Conservation (phyloP, 1,140 invertebrate species). For the Oryzaephilus surinamensis region DNA sequence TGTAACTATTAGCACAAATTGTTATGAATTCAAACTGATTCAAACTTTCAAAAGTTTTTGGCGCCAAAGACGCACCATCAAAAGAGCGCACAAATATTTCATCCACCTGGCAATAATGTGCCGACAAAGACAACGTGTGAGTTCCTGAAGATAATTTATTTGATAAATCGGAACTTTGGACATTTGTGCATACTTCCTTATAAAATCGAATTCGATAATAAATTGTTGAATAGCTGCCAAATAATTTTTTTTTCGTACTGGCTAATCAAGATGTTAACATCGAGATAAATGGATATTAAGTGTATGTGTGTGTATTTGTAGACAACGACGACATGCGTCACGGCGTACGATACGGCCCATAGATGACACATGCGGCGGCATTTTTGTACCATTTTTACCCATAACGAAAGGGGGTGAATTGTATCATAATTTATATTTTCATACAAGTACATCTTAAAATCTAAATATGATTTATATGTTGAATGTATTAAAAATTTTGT, state of each 20-base stretch:
- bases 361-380: slow-evolving; percentile 29
- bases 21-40: no score
- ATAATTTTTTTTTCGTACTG: no score
- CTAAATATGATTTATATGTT: slow-evolving; percentile 3
- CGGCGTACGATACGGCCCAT: slow-evolving; percentile 29
- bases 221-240: background rate
- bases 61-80: no score
- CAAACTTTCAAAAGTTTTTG: no score
- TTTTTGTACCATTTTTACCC: slow-evolving; percentile 22
- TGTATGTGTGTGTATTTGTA: background rate
- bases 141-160: slow-evolving; percentile 6
- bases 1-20: no score
- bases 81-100: no score
- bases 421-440: slow-evolving; percentile 8
- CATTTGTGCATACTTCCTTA: slow-evolving; percentile 1
- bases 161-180: slow-evolving; percentile 4
- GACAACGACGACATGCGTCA: slow-evolving; percentile 30
- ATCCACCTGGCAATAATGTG: slow-evolving; percentile 6
- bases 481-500: background rate
- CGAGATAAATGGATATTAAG: background rate
- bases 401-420: no score
- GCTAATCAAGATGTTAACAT: no score
- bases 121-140: slow-evolving; percentile 11
- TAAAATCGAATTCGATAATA: slow-evolving; percentile 1
- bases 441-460: slow-evolving; percentile 4